Evolutionary conservation across 2,113 vertebrate genomes (phyloP), one percentile per base, ranked within the genome.

Genomic region (Phrynocephalus versicolor): DNA sequence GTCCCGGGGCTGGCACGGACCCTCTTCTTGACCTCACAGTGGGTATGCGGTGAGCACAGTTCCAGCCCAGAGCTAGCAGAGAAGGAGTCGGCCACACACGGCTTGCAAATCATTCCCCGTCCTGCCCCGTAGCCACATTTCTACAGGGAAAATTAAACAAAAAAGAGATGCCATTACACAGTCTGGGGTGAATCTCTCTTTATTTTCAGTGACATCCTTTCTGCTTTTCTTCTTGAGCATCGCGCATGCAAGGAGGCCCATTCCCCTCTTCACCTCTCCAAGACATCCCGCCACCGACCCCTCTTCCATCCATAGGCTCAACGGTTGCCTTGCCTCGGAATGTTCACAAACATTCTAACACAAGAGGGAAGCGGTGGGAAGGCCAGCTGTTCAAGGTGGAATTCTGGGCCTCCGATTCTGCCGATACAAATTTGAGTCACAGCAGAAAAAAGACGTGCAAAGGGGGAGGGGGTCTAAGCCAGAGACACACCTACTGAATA

Each of bases 1-100:
- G 95, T 98, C 79, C 97, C 97, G 0, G 90, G 86, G 0, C 78
- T 93, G 62, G 85, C n/a, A 60, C 93, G 89, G 3, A 92, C 3
- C 88, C 97, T 97, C 90, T 95, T 94, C 8, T 92, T 90, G 69
- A 65, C 74, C 21, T 88, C 35, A 85, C 98, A 99, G 83, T 5
- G 94, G 1, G 95, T 88, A 82, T 97, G 98, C 12, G 94, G 78
- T 3, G 85, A 93, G 87, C 98, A 99, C 16, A 93, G 91, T 1
- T 89, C 85, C 19, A 92, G 67, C 84, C 95, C 95, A 0, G 85
- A 81, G 0, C 92, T n/a, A 15, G 94, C 91, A 4, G 98, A 99
- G 94, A 98, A 99, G 89, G 94, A 97, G 39, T 96, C 97, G 0
- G 89, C 79, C 0, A 96, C 93, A 71, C 98, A 99, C 2, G 69